Evolutionary conservation across 2,113 vertebrate genomes (phyloP).

Genomic region (Oreotrochilus melanogaster): DNA sequence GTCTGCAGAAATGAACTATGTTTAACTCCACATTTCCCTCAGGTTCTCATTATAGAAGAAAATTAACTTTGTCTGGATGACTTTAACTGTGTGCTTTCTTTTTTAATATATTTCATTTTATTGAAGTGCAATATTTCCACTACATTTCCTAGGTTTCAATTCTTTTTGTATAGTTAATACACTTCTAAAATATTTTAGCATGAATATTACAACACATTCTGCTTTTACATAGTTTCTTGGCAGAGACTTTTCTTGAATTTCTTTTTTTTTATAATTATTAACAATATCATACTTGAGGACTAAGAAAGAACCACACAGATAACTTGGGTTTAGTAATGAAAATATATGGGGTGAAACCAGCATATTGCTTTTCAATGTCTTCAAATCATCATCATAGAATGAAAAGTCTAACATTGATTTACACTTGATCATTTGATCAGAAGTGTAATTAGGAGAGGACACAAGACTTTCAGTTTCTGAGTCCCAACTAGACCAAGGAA

Average conservation of each 20-base stretch:
- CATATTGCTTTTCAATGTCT: background rate
- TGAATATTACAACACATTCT: background rate
- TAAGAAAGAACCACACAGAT: background rate
- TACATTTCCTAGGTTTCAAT: slow-evolving; percentile 12
- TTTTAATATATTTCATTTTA: slow-evolving; percentile 14
- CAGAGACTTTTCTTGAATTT: background rate
- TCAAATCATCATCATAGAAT: background rate
- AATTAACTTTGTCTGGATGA: slow-evolving; percentile 6
- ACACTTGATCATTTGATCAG: background rate
- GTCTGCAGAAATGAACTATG: background rate
- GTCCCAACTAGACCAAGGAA: background rate
- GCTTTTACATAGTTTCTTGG: background rate
- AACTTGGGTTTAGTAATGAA: background rate
- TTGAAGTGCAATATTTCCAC: background rate
- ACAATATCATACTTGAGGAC: background rate
- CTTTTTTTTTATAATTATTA: slow-evolving; percentile 1
- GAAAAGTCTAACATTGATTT: background rate
- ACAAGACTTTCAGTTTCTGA: background rate
- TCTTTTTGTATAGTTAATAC: background rate
- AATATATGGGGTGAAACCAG: background rate
- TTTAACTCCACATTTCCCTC: slow-evolving; percentile 30
- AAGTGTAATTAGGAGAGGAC: background rate
- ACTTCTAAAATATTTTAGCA: slow-evolving; percentile 25
- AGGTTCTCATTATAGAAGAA: slow-evolving; percentile 40
- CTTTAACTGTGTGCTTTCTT: background rate